Conservation (phyloP, 1,140 invertebrate genomes). For the Drosophila biarmipes region DNA sequence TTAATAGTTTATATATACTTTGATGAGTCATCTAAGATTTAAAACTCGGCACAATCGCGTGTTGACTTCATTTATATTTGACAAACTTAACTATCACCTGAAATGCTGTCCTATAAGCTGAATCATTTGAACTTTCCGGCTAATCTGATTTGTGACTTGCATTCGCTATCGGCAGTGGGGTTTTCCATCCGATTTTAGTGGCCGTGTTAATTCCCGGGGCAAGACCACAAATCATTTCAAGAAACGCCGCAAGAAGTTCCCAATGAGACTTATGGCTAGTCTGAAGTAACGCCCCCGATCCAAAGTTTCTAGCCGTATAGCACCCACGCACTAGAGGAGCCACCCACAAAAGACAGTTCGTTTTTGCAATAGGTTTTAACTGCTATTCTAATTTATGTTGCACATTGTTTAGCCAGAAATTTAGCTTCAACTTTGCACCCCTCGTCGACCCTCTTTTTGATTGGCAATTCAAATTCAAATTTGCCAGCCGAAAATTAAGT, state of each 20-base stretch:
- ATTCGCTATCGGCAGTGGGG: conserved; percentile 7
- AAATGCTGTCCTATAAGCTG: not conserved
- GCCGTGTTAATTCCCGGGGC: conserved; percentile 16
- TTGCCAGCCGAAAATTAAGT: conserved; percentile 76
- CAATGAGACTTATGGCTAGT: conserved; percentile 29
- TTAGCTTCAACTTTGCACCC: conserved; percentile 21
- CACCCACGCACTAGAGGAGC: conserved; percentile 26
- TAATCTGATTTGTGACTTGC: conserved; percentile 21
- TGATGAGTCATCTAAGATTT: not conserved
- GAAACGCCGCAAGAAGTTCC: conserved; percentile 45
- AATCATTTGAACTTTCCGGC: conserved; percentile 4
- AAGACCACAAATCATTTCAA: conserved; percentile 43
- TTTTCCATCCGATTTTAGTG: conserved; percentile 10
- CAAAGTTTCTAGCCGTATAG: conserved; percentile 7
- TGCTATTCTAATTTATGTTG: conserved; percentile 78
- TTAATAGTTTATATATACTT: too few species aligned
- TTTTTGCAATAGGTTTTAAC: conserved; percentile 52
- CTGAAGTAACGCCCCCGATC: conserved; percentile 39
- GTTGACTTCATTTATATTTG: not conserved
- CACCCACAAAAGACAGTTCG: conserved; percentile 35
- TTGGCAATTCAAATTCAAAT: conserved; percentile 79
- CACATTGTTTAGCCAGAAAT: conserved; percentile 60
- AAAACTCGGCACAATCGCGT: not conserved
- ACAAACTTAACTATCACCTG: not conserved
- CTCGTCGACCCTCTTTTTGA: conserved; percentile 30